phyloP scores from a whole-genome alignment of 2,797 vertebrate species.

The Lepus oiostolus region DNA sequence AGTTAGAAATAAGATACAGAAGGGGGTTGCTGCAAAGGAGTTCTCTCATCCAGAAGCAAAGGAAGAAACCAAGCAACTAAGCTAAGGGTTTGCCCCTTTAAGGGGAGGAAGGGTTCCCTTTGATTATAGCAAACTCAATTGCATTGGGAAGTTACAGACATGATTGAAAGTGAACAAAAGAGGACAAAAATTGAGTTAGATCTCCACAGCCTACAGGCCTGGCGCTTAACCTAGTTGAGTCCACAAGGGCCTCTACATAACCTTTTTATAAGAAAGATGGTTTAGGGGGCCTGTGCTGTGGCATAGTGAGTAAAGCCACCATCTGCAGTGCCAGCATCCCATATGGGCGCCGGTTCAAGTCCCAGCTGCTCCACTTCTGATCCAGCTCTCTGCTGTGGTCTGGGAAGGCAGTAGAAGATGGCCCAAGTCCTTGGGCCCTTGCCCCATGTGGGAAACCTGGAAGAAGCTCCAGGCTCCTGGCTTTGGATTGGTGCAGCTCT shows the following conservation, averaged over 20 bases:
- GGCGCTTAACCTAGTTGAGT: neutral
- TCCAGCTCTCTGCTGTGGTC: too few species aligned
- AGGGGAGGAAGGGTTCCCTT: neutral
- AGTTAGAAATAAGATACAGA: neutral
- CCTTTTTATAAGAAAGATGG: neutral
- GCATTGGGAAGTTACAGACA: neutral
- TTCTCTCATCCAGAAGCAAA: neutral
- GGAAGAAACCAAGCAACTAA: neutral
- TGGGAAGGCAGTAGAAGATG: too few species aligned
- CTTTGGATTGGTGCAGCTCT: too few species aligned
- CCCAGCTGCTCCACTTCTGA: too few species aligned
- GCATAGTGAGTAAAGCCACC: too few species aligned
- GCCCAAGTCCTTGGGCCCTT: too few species aligned
- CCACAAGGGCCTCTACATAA: neutral
- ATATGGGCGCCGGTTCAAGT: too few species aligned
- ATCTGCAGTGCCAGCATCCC: too few species aligned
- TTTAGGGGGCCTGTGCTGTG: too few species aligned
- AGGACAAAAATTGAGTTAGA: neutral
- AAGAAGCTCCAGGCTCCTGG: too few species aligned
- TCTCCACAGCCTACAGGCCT: neutral
- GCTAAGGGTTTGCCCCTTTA: neutral
- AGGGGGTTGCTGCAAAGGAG: neutral
- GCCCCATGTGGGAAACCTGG: too few species aligned
- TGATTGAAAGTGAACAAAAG: neutral
- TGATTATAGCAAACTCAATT: neutral